Evolutionary conservation across 2,888 invertebrate species (phyloP).

Genomic region (Pandemis heparana): DNA sequence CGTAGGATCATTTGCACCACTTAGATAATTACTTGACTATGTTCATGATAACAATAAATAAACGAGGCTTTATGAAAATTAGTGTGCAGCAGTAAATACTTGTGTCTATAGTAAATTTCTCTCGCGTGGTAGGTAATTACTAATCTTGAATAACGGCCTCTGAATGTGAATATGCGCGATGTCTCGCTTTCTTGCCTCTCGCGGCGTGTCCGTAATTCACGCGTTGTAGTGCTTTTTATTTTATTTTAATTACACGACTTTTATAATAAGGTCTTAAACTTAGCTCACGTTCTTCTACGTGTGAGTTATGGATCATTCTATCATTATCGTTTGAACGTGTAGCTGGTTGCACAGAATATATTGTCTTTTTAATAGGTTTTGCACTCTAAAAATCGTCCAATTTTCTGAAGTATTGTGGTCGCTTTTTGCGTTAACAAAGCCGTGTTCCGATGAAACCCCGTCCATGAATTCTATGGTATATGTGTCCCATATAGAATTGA

Average conservation of each 20-base stretch:
- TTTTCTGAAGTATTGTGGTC: neutral
- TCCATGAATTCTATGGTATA: neutral
- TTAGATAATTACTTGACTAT: constrained; percentile 1
- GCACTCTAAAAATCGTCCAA: neutral
- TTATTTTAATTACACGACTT: constrained; percentile 33
- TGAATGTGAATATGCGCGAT: constrained; percentile 59
- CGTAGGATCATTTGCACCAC: neutral
- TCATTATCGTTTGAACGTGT: neutral
- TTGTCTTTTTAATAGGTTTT: neutral
- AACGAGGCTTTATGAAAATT: neutral
- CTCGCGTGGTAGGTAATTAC: constrained; percentile 56
- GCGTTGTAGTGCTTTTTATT: constrained; percentile 44
- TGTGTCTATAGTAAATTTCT: constrained; percentile 49
- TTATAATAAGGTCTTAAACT: constrained; percentile 30
- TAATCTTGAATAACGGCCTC: constrained; percentile 51
- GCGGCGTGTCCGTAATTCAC: constrained; percentile 51
- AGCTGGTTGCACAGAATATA: neutral
- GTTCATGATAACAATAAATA: constrained; percentile 11
- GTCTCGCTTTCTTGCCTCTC: constrained; percentile 74
- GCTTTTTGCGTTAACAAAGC: too few species aligned
- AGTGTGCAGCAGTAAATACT: constrained; percentile 16
- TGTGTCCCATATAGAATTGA: neutral
- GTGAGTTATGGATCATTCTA: neutral
- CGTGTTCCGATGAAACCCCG: neutral
- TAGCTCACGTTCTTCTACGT: neutral